These are phyloP conservation scores for Drosophila santomea DNA, from an alignment of 1,140 invertebrate species.

Conservation along the genomic window DNA sequence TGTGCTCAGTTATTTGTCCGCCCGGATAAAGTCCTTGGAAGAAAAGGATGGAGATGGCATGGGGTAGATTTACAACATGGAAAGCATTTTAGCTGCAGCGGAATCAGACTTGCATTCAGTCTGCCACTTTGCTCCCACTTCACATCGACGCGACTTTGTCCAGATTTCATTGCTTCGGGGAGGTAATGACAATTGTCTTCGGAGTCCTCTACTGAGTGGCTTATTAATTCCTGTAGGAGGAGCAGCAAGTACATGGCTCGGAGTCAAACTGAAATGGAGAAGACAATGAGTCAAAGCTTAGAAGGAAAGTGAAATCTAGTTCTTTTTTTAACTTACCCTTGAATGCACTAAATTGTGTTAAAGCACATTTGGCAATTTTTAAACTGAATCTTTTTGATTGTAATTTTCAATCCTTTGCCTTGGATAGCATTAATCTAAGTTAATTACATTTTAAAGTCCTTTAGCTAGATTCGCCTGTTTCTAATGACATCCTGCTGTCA, in stretches of 20 bases:
- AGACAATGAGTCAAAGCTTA: constrained; percentile 19
- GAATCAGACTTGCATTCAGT: constrained; percentile 28
- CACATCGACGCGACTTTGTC: not conserved
- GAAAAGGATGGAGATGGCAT: constrained; percentile 6
- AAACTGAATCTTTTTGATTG: too few species aligned
- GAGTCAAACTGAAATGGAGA: constrained; percentile 3
- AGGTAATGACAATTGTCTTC: constrained; percentile 64
- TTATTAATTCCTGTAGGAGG: constrained; percentile 36
- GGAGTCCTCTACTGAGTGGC: constrained; percentile 14
- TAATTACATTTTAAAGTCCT: constrained; percentile 40
- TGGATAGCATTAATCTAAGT: not conserved
- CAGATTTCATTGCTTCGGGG: constrained; percentile 33
- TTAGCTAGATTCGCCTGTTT: not conserved
- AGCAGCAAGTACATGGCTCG: not conserved
- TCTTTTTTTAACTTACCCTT: not conserved
- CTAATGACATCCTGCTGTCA: constrained; percentile 48
- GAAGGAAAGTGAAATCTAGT: constrained; percentile 2
- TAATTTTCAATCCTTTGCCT: too few species aligned
- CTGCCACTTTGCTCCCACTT: not conserved
- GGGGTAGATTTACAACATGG: constrained; percentile 58
- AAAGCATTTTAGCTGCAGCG: constrained; percentile 75
- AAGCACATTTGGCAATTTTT: too few species aligned
- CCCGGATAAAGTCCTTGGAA: constrained; percentile 54
- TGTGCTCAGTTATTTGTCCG: constrained; percentile 69
- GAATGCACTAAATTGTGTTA: too few species aligned